A percentile compares a stretch with the other conserved stretches of the same genome.
phyloP scores from a whole-genome alignment of 2,113 vertebrate genomes.

The Notothenia coriiceps region DNA sequence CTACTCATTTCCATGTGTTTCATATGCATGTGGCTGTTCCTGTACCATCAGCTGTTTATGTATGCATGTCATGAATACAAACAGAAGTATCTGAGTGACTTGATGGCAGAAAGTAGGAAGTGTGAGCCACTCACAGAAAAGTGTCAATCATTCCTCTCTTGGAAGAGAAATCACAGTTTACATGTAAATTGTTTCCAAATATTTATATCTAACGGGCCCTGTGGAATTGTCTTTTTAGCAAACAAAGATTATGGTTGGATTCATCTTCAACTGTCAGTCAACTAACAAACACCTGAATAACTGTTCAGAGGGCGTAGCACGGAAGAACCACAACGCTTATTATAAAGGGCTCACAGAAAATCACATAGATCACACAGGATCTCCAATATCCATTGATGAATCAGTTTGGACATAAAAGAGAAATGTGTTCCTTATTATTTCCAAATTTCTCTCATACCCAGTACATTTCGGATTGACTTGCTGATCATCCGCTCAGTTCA shows the following conservation, averaged over 20 bases:
- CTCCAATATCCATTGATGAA: neutral
- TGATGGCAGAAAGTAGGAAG: neutral
- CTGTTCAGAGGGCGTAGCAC: too few relatives aligned
- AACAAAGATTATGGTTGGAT: neutral
- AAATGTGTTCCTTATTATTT: too few relatives aligned
- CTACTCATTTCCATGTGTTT: conserved; percentile 8
- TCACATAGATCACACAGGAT: neutral
- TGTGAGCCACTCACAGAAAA: neutral
- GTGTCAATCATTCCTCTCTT: conserved; percentile 8
- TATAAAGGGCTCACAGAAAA: neutral
- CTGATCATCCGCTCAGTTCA: too few relatives aligned
- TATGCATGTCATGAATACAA: conserved; percentile 20
- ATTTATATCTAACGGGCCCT: neutral
- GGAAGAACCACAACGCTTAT: neutral
- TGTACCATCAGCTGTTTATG: conserved; percentile 21
- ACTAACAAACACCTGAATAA: neutral
- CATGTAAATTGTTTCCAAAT: neutral
- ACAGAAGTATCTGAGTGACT: neutral
- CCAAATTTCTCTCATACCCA: too few relatives aligned
- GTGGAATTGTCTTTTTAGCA: neutral
- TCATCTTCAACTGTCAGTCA: neutral
- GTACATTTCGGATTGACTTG: too few relatives aligned
- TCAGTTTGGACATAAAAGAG: neutral
- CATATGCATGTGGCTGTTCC: conserved; percentile 14
- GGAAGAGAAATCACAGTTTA: neutral